Base-by-base conservation (phyloP, 2,888 invertebrate species). In the Sepioteuthis lessoniana region DNA sequence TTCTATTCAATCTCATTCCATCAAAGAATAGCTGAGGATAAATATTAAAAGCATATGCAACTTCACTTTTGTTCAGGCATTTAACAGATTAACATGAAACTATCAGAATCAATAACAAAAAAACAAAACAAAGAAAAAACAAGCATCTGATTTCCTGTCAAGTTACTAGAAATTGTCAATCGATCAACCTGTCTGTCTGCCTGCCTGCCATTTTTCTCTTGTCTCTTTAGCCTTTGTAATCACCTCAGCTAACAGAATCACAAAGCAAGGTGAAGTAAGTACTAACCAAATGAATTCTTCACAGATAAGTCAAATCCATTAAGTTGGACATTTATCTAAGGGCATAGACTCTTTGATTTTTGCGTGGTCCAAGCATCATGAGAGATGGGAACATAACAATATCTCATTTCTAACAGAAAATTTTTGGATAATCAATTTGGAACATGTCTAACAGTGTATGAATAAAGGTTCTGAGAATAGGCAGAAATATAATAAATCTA, bases 231-330 rank as follows among this genome's bases (percentile, higher is more conserved):
- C 31, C n/a, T 76, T 76, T 76, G 76, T 76, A 35, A 76, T 76
- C 76, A 76, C n/a, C 76, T 76, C 76, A 35, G 76, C n/a, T 76
- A 76, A 76, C n/a, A 35, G 19, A n/a, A 35, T 76, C 76, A 76
- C 76, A 76, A n/a, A 19, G n/a, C 76, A 76, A 76, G n/a, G 76
- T n/a, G 76, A 76, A 76, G 76, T n/a, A 76, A 76, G 76, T 76
- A 13, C n/a, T 76, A 76, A 76, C n/a, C 16, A 35, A 76, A 76
- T 76, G 13, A 76, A 76, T 35, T 76, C 35, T 76, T 76, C 76
- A 76, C n/a, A n/a, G 35, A n/a, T 35, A 76, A 76, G 16, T n/a
- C n/a, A n/a, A 76, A n/a, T 76, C 76, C 76, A 76, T 76, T 76
- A 76, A 76, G n/a, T 35, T 76, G 35, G 76, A 76, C 76, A 76